These are phyloP conservation scores for Nicator chloris DNA, from an alignment of 2,113 vertebrate species.

Conservation along the genomic window DNA sequence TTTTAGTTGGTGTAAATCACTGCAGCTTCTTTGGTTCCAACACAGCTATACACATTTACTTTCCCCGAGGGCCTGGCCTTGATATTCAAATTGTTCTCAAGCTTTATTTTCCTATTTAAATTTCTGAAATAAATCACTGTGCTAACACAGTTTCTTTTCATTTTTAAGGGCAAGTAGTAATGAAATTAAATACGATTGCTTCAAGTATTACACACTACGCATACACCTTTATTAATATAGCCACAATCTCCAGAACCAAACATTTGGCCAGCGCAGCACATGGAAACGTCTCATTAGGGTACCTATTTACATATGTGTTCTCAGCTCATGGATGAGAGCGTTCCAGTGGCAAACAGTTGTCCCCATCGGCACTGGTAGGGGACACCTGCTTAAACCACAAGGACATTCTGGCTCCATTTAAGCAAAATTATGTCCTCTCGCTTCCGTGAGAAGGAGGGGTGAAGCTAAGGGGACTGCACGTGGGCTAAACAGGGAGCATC, in stretches of 20 bases:
- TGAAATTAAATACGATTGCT: slow-evolving; percentile 28
- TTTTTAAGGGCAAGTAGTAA: slow-evolving; percentile 52
- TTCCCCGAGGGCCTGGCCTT: slow-evolving; percentile 15
- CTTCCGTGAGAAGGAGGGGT: background rate
- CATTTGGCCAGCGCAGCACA: background rate
- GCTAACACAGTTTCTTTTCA: slow-evolving; percentile 22
- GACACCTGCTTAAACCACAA: slow-evolving; percentile 49
- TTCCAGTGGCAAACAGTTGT: slow-evolving; percentile 6
- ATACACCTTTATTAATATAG: slow-evolving; percentile 9
- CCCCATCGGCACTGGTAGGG: background rate
- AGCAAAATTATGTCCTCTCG: background rate
- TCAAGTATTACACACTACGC: background rate
- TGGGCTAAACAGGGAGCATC: slow-evolving; percentile 2
- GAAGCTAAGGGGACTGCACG: background rate
- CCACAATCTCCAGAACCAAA: background rate
- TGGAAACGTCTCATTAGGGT: background rate
- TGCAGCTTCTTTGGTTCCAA: background rate
- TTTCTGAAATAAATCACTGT: slow-evolving; percentile 25
- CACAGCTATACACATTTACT: background rate
- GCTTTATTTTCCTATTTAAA: slow-evolving; percentile 14
- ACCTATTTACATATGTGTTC: slow-evolving; percentile 47
- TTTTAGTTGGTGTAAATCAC: background rate
- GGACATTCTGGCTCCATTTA: background rate
- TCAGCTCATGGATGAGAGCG: background rate
- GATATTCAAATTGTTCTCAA: background rate